A percentile compares a stretch with the other conserved stretches of the same genome.
phyloP scores from a whole-genome alignment of 2,888 invertebrate genomes.

The Sericinus montela region DNA sequence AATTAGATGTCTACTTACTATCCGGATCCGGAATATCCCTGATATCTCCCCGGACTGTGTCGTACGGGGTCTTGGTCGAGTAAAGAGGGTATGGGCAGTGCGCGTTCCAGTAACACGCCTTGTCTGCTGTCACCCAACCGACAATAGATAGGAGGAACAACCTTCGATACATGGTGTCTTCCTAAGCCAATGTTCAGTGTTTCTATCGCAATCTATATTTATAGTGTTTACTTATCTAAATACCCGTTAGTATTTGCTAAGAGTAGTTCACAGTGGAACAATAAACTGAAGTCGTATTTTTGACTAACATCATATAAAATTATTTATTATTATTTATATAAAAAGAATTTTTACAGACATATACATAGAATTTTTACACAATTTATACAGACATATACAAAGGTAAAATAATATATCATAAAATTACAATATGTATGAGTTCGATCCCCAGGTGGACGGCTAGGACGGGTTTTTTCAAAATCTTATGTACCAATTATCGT shows the following conservation, averaged over 20 bases:
- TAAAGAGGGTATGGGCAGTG: constrained; percentile 44
- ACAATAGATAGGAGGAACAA: constrained; percentile 11
- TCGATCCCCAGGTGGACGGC: no score
- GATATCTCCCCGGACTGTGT: constrained; percentile 55
- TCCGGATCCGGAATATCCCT: constrained; percentile 41
- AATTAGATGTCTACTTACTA: constrained; percentile 51
- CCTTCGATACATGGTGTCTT: constrained; percentile 1
- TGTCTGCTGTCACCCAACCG: constrained; percentile 25
- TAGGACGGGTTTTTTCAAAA: no score
- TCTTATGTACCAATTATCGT: no score
- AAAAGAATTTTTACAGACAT: no score
- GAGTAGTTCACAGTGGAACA: not conserved
- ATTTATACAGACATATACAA: no score
- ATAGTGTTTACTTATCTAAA: constrained; percentile 14
- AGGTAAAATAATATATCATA: no score
- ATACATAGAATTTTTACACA: no score
- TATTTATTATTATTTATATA: no score
- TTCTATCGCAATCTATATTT: constrained; percentile 2
- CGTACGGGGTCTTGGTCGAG: constrained; percentile 60
- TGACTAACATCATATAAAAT: no score
- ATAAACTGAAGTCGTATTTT: no score
- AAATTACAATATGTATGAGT: no score
- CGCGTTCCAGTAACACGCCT: constrained; percentile 53
- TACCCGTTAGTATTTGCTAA: not conserved
- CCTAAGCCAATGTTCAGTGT: not conserved